phyloP scores from a whole-genome alignment of 1,140 invertebrate genomes.

The Drosophila neocordata region DNA sequence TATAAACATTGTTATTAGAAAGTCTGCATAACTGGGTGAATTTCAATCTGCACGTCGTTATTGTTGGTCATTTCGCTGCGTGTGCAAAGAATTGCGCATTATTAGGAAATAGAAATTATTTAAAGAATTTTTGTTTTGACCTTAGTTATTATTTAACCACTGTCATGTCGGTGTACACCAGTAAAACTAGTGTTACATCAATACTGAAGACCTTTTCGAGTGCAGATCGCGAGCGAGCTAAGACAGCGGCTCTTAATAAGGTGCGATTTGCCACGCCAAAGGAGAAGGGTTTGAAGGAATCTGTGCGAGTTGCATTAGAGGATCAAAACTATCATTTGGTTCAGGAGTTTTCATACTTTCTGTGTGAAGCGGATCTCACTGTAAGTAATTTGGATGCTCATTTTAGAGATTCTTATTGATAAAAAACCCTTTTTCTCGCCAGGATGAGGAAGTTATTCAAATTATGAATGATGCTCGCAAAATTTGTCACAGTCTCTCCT shows the following conservation, averaged over 20 bases:
- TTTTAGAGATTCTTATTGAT: background rate
- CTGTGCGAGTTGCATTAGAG: slow-evolving; percentile 54
- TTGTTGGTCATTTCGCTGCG: background rate
- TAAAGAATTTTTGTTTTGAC: background rate
- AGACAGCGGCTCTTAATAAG: slow-evolving; percentile 63
- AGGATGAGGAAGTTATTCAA: slow-evolving; percentile 85
- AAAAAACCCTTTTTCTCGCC: background rate
- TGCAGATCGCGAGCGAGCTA: slow-evolving; percentile 62
- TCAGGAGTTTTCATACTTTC: slow-evolving; percentile 66
- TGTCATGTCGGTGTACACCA: slow-evolving; percentile 71
- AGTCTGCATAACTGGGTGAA: background rate
- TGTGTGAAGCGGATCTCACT: slow-evolving; percentile 54
- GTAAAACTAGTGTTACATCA: slow-evolving; percentile 62
- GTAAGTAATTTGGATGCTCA: slow-evolving; percentile 42
- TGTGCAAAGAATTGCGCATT: slow-evolving; percentile 32
- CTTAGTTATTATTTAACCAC: background rate
- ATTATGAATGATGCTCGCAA: slow-evolving; percentile 84
- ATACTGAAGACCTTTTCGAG: slow-evolving; percentile 66
- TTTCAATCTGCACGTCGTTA: background rate
- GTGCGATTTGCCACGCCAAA: slow-evolving; percentile 66
- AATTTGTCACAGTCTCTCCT: slow-evolving; percentile 85
- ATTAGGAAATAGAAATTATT: slow-evolving; percentile 30
- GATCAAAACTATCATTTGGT: slow-evolving; percentile 60
- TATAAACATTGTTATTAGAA: slow-evolving; percentile 15
- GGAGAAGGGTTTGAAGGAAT: slow-evolving; percentile 61